These are phyloP conservation scores for Chymomyza caudatula DNA, from an alignment of 2,888 invertebrate species.

Conservation along the genomic window DNA sequence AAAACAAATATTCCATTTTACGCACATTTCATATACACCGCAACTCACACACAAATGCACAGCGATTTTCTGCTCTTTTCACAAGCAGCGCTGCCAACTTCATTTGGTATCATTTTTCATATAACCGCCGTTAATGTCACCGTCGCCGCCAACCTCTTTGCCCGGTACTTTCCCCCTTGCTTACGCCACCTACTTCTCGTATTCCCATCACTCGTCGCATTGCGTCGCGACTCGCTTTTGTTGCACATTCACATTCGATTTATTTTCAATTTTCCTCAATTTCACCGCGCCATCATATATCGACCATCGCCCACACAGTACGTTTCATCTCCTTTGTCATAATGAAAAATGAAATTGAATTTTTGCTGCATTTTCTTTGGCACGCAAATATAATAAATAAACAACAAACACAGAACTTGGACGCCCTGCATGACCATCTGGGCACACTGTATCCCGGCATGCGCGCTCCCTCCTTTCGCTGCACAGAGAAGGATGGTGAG, in stretches of 20 bases:
- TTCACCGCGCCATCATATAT: slow-evolving; percentile 49
- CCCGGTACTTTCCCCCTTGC: slow-evolving; percentile 63
- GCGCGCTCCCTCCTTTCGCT: slow-evolving; percentile 96
- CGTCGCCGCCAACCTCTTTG: slow-evolving; percentile 19
- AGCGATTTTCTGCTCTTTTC: slow-evolving; percentile 16
- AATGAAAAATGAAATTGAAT: slow-evolving; percentile 74
- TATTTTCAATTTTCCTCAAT: slow-evolving; percentile 72
- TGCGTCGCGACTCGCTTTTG: slow-evolving; percentile 45
- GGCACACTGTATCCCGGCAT: slow-evolving; percentile 96
- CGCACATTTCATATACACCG: slow-evolving; percentile 54
- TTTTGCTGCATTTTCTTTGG: slow-evolving; percentile 52
- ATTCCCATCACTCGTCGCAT: not conserved
- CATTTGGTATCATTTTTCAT: slow-evolving; percentile 57
- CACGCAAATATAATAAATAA: slow-evolving; percentile 15
- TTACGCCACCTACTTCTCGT: too few relatives aligned
- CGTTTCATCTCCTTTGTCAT: slow-evolving; percentile 43
- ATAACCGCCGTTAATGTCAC: slow-evolving; percentile 30
- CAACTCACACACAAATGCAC: not conserved
- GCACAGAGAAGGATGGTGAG: slow-evolving; percentile 95
- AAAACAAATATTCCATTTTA: slow-evolving; percentile 52
- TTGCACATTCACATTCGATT: slow-evolving; percentile 70
- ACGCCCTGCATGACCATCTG: slow-evolving; percentile 96
- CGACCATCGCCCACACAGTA: slow-evolving; percentile 28
- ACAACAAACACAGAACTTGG: slow-evolving; percentile 86
- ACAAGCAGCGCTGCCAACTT: slow-evolving; percentile 34